phyloP scores from a whole-genome alignment of 1,140 invertebrate genomes.

The Cepaea nemoralis region DNA sequence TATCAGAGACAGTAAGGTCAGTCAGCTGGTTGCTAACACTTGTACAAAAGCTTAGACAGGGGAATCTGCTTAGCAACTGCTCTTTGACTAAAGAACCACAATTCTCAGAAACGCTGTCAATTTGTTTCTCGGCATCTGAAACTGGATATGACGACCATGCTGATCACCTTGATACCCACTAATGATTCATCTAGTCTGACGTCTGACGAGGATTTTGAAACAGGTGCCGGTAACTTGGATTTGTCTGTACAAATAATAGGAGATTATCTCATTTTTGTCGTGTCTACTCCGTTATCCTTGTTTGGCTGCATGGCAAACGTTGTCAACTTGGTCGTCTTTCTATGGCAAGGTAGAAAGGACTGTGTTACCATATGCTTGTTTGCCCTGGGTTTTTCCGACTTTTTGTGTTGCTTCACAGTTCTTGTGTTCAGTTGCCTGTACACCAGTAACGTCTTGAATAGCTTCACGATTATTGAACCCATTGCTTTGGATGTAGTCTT shows the following conservation, averaged over 20 bases:
- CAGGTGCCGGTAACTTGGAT: no score
- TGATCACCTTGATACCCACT: no score
- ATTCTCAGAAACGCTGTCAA: no score
- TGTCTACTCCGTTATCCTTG: neutral
- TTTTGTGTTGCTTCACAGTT: neutral
- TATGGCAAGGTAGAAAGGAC: neutral
- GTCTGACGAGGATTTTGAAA: no score
- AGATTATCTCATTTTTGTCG: constrained; percentile 1
- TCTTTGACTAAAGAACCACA: no score
- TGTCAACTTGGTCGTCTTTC: neutral
- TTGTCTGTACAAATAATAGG: neutral
- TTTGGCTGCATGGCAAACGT: neutral
- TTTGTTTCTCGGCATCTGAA: no score
- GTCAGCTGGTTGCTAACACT: no score
- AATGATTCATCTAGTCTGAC: no score
- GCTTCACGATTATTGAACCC: neutral
- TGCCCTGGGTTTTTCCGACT: neutral
- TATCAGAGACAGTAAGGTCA: no score
- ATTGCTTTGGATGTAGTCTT: neutral
- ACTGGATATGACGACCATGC: no score
- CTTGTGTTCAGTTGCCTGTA: neutral
- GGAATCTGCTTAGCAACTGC: no score
- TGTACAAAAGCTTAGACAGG: no score
- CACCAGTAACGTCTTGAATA: neutral
- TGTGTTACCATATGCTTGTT: neutral